Evolutionary conservation across 2,888 invertebrate species (phyloP).

Genomic region (Melangyna quadrimaculata): DNA sequence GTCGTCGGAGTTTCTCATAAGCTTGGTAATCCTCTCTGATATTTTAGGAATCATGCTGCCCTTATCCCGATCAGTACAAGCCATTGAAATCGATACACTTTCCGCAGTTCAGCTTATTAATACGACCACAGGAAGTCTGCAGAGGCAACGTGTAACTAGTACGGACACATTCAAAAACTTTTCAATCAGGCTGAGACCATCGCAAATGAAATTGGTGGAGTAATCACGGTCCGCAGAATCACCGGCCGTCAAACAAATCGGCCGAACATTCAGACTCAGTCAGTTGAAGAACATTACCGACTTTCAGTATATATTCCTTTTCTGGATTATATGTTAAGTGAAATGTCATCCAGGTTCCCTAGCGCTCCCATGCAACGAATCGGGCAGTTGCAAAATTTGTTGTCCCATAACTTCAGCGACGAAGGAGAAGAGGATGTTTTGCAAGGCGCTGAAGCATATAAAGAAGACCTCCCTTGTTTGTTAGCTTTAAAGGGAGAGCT

Average conservation of each 20-base stretch:
- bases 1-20: slow-evolving; percentile 4
- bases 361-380: background rate
- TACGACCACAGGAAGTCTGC: background rate
- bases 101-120: background rate
- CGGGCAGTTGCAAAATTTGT: too few relatives aligned
- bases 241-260: background rate
- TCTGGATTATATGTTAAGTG: background rate
- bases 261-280: slow-evolving; percentile 14
- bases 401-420: too few relatives aligned
- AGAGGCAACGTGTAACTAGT: slow-evolving; percentile 4
- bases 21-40: slow-evolving; percentile 21
- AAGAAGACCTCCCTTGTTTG: background rate
- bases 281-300: slow-evolving; percentile 15
- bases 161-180: slow-evolving; percentile 4
- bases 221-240: slow-evolving; percentile 1
- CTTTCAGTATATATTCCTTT: too few relatives aligned
- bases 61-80: slow-evolving; percentile 7
- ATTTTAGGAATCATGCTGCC: background rate
- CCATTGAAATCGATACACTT: slow-evolving; percentile 5
- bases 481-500: background rate
- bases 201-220: background rate
- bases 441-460: background rate
- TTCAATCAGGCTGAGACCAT: background rate
- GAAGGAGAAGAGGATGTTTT: background rate
- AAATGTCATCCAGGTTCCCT: slow-evolving; percentile 1